These are phyloP conservation scores for Diabrotica balteata DNA, from an alignment of 2,888 invertebrate species.

Conservation along the genomic window DNA sequence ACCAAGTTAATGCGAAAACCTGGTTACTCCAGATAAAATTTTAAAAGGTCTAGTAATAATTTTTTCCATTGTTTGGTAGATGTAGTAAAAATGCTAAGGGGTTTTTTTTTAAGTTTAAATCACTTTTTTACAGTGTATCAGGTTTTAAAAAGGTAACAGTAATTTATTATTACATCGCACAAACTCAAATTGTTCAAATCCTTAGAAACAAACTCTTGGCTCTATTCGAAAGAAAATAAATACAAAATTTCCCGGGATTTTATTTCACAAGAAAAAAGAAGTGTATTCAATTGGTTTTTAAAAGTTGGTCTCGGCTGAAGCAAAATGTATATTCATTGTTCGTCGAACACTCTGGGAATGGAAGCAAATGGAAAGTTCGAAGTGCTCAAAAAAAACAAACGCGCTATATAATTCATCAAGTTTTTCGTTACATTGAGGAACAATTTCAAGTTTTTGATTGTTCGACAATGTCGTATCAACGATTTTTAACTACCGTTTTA, in stretches of 20 bases:
- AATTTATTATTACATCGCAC: no score
- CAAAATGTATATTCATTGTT: slow-evolving; percentile 24
- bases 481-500: not conserved
- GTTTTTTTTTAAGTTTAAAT: no score
- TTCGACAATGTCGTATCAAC: not conserved
- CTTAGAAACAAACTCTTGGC: no score
- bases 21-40: no score
- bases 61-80: no score
- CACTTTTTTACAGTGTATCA: no score
- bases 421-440: slow-evolving; percentile 1
- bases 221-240: no score
- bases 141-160: no score
- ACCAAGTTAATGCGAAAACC: no score
- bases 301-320: slow-evolving; percentile 14
- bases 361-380: slow-evolving; percentile 21
- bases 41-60: no score
- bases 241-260: not conserved
- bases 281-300: slow-evolving; percentile 8
- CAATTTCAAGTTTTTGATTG: slow-evolving; percentile 11
- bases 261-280: slow-evolving; percentile 5
- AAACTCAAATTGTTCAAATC: no score
- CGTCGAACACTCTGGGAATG: slow-evolving; percentile 18
- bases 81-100: no score
- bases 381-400: slow-evolving; percentile 20
- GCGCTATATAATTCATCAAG: slow-evolving; percentile 10